Base-by-base conservation (phyloP, 37 sponge, comb jelly and placozoan species). In the Eunapius fragilis region DNA sequence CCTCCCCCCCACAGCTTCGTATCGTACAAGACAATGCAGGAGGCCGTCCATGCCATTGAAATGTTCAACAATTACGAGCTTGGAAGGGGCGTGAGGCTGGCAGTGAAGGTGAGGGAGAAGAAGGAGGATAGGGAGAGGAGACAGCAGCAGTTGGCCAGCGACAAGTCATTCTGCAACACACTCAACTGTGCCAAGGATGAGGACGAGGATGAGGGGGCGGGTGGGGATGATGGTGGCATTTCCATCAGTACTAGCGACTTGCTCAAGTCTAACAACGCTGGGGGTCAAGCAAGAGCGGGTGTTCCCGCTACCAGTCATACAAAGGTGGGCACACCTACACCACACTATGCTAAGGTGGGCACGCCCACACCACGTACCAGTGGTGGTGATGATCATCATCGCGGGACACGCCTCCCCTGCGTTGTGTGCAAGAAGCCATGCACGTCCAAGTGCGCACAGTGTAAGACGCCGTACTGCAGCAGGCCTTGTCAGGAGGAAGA, bases 391-490 rank as follows among this genome's bases (percentile, higher is more conserved):
- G 58, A n/a, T n/a, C n/a, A n/a, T n/a, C n/a, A n/a, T n/a, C n/a
- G n/a, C n/a, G n/a, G n/a, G n/a, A n/a, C 27, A 32, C 25, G 6
- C 0, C 71, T 68, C n/a, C 74, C 70, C 0, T 91, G 91, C 33
- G 24, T 34, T 0, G 68, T 75, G n/a, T 93, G 93, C 69, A 67
- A 75, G 31, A 89, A 74, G 31, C 72, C 72, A 0, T 78, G 89
- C 47, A 37, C 34, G 24, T 79, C 31, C 9, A 68, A 70, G 35
- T 94, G 94, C 37, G 69, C 77, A 0, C 49, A n/a, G 28, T 93
- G 94, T 67, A 94, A 82, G 79, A 69, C 89, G 0, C 75, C 84
- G 5, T 94, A 90, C 70, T 94, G 94, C 58, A 85, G 86, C 41
- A 47, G 12, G 19, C 33, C 78, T 31, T 94, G 94, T 70, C 94